Evolutionary conservation across 2,113 vertebrate species (phyloP), one percentile per base, ranked within the genome.

Genomic region (Cacatua alba): DNA sequence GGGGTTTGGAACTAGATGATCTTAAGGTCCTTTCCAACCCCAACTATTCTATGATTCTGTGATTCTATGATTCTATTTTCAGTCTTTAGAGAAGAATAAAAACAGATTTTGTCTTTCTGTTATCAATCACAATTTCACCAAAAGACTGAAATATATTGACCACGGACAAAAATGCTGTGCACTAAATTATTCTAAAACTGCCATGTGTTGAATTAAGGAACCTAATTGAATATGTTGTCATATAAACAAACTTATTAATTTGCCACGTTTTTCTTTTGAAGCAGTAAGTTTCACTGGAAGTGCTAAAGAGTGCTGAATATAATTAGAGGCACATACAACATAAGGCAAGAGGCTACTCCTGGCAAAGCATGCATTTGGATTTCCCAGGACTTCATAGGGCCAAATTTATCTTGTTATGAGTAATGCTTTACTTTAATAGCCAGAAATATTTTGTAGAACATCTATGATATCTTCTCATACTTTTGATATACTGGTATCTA

Each of bases 161-260:
- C 10, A 12, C 0, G 0, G 6, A 35, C 55, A 75, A 78, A 76
- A 31, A 1, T 29, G 2, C 2, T 44, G 14, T 35, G 7, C 4
- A n/a, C 1, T 64, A 26, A 3, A 26, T 53, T 64, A 13, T 60
- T 91, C 64, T 64, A 9, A 48, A 69, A 35, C 7, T 59, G 3
- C 1, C 1, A 17, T 12, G 1, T 25, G 3, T 37, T 92, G 29
- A 77, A 78, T 49, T 55, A 67, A 71, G n/a, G 5, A 55, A 71
- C 2, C 1, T 60, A 76, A 68, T 26, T 78, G 2, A n/a, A 68
- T 15, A 26, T 18, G 8, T 0, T 81, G 8, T 46, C 9, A 33
- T 25, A 48, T 11, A 75, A 37, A 53, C 70, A 21, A 29, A 20
- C 8, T 52, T 57, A 25, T 12, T 71, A 29, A 46, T 64, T 17